Conservation (phyloP, 2,797 vertebrate species). For the Centroberyx gerrardi region DNA sequence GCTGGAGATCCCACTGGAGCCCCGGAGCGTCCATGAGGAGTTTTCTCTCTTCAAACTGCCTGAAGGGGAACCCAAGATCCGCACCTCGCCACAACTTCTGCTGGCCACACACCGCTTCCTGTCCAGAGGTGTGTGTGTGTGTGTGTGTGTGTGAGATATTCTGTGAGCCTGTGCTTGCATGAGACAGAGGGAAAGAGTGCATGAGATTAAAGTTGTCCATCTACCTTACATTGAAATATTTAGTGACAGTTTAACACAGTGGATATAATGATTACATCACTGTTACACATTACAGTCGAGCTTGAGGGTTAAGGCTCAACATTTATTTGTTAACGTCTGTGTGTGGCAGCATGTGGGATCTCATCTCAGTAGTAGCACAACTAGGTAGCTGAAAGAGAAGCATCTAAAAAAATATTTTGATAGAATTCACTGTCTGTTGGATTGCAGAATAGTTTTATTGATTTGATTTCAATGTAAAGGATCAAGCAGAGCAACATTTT, state of each 20-base stretch:
- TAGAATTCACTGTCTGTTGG: too few relatives aligned
- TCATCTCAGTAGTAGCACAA: too few relatives aligned
- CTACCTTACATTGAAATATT: neutral
- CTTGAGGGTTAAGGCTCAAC: neutral
- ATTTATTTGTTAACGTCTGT: too few relatives aligned
- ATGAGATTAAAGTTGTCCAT: neutral
- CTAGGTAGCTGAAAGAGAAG: too few relatives aligned
- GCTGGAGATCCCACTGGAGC: slow-evolving; percentile 84
- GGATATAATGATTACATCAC: slow-evolving; percentile 21
- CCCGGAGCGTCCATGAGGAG: slow-evolving; percentile 84
- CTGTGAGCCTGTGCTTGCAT: neutral
- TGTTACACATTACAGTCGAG: slow-evolving; percentile 5
- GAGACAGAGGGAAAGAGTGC: neutral
- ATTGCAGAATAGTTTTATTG: too few relatives aligned
- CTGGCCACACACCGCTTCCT: slow-evolving; percentile 94
- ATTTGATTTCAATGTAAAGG: too few relatives aligned
- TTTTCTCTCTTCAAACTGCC: slow-evolving; percentile 91
- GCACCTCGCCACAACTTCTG: slow-evolving; percentile 92
- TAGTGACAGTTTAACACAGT: slow-evolving; percentile 28
- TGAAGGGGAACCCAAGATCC: slow-evolving; percentile 89
- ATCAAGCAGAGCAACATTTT: too few relatives aligned
- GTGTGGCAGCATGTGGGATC: too few relatives aligned
- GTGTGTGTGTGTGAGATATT: slow-evolving; percentile 20
- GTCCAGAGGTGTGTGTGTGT: slow-evolving; percentile 86
- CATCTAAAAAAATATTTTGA: too few relatives aligned